These are phyloP conservation scores for Drosophila baimaii DNA, from an alignment of 1,140 invertebrate species.

Conservation along the genomic window DNA sequence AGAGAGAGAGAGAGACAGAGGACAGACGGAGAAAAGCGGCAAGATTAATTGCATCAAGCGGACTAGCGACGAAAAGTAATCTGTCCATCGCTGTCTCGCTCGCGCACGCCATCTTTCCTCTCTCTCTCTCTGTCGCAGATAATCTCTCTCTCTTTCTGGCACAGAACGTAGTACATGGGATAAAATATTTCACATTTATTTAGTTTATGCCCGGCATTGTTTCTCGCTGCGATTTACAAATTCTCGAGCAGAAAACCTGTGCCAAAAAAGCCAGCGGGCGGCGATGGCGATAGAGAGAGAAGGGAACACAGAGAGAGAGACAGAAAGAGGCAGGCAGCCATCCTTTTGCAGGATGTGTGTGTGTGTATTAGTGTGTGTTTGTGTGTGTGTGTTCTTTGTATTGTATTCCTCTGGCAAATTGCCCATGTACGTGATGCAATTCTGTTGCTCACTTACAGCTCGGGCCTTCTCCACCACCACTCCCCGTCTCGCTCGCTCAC, in stretches of 20 bases:
- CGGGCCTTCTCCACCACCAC: conserved; percentile 14
- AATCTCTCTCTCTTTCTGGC: conserved; percentile 12
- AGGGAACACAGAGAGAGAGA: conserved; percentile 13
- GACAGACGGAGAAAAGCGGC: conserved; percentile 29
- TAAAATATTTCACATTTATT: conserved; percentile 83
- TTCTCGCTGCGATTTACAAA: conserved; percentile 82
- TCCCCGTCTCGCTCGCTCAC: not conserved
- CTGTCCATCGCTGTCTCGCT: conserved; percentile 34
- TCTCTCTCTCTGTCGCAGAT: not conserved
- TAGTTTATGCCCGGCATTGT: conserved; percentile 79
- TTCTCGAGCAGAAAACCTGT: conserved; percentile 78
- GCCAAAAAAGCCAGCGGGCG: conserved; percentile 50
- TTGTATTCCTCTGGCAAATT: conserved; percentile 79
- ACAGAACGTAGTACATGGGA: conserved; percentile 29
- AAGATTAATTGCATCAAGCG: conserved; percentile 76
- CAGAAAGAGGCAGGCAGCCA: conserved; percentile 34
- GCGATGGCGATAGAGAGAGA: conserved; percentile 14
- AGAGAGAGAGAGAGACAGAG: not conserved
- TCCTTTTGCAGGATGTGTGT: conserved; percentile 50
- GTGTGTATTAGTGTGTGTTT: conserved; percentile 40
- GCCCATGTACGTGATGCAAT: conserved; percentile 83
- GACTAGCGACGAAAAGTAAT: conserved; percentile 80
- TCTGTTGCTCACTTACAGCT: conserved; percentile 79
- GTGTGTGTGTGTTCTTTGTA: conserved; percentile 61
- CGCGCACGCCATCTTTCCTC: not conserved